Conservation (phyloP, 2,113 vertebrate species). For the Mellivora capensis region DNA sequence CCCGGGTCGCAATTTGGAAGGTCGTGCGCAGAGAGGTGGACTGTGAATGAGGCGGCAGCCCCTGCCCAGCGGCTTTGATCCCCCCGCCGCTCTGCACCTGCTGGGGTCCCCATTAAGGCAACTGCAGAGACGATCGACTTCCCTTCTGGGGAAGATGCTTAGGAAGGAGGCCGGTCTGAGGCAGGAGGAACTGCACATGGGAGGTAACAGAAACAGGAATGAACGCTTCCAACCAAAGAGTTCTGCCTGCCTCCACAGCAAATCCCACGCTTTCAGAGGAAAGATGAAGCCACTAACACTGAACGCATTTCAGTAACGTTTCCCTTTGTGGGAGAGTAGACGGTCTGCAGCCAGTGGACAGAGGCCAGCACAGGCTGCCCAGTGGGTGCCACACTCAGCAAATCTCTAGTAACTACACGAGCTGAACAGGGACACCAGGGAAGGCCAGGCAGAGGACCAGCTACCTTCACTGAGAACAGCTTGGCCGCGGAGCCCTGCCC, state of each 20-base stretch:
- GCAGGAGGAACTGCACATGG: background rate
- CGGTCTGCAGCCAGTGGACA: background rate
- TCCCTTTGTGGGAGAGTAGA: background rate
- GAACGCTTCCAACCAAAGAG: background rate
- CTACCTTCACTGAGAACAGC: background rate
- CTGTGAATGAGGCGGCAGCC: background rate
- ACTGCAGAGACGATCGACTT: background rate
- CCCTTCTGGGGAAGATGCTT: background rate
- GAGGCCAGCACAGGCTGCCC: fast-evolving
- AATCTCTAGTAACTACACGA: background rate
- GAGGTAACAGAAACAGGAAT: background rate
- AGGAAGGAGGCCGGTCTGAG: background rate
- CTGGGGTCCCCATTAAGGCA: background rate
- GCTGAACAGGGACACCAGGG: background rate
- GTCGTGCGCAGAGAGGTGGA: background rate
- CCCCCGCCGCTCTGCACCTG: background rate
- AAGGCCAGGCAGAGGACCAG: background rate
- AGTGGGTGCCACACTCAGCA: background rate
- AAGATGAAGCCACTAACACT: background rate
- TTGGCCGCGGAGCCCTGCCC: background rate
- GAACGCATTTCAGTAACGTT: background rate
- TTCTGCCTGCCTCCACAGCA: background rate
- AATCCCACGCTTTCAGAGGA: background rate
- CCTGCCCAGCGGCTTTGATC: background rate
- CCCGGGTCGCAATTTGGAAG: background rate